Base-by-base conservation (phyloP, 30 jellyfish, hydroid and myxozoan genomes). In the Hydractinia symbiolongicarpus region DNA sequence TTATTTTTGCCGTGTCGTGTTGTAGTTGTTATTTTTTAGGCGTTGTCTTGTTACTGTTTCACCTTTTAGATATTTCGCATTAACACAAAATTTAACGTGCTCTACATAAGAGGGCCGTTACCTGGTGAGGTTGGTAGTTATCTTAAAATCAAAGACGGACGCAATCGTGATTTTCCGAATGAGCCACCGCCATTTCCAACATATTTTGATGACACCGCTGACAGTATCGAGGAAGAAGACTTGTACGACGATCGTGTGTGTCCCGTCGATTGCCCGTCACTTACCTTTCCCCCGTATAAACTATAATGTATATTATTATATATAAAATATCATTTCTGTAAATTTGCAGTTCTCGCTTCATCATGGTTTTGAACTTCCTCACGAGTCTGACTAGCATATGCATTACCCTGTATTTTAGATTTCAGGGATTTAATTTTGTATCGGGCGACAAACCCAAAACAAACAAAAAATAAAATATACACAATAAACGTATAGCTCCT, bases 101-200 rank as follows among this genome's bases (percentile, higher is more conserved):
- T 94, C n/a, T 94, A 83, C 82, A 83, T 94, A 7, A 86, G 85
- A 54, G 99, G 99, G 4, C 89, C 81, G 16, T 70, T 94, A 44
- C 96, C 95, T 52, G 99, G 99, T 14, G 88, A 71, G n/a, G 67
- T 55, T 10, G 96, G 96, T 19, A 96, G 90, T 52, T 81, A 77
- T 55, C 85, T 94, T 8, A 83, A 83, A 66, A 82, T 93, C 13
- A 88, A 79, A 68, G 98, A 93, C 84, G 15, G 77, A 50, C 55
- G 68, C 60, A 53, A 71, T 10, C 83, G 73, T 49, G 75, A 84
- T 9, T 81, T 78, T 79, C 85, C 76, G 40, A 55, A 54, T 52
- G 52, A 79, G 7, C 96, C 95, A 0, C 94, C 89, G 1, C 96
- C 94, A 6, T 83, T 87, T 79, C 96, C 96, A 6, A 88, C 95